Conservation (phyloP, 1,140 invertebrate genomes). For the Pteromalus puparum region DNA sequence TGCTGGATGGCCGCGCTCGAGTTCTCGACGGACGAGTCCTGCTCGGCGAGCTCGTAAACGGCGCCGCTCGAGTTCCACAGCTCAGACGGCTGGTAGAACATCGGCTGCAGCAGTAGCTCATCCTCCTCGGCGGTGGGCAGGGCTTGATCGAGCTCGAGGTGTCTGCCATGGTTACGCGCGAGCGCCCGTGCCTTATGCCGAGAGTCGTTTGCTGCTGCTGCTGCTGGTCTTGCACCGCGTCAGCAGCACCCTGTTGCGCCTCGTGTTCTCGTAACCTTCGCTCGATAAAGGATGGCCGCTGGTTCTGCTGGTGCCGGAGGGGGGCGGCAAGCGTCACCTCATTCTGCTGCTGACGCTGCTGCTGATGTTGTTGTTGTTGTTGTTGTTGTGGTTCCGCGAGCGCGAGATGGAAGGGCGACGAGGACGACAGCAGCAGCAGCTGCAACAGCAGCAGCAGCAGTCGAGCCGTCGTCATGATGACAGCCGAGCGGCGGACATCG, state of each 20-base stretch:
- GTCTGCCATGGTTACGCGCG: constrained; percentile 56
- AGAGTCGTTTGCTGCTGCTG: constrained; percentile 61
- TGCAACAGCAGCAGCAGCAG: constrained; percentile 3
- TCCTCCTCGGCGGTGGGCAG: neutral
- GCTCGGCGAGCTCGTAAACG: constrained; percentile 3
- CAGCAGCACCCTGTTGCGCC: constrained; percentile 18
- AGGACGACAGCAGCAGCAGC: neutral
- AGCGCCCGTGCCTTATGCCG: constrained; percentile 69
- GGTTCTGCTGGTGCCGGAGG: constrained; percentile 67
- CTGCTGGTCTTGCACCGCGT: constrained; percentile 53
- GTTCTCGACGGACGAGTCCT: constrained; percentile 35
- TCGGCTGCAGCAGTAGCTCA: neutral
- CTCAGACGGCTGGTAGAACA: neutral
- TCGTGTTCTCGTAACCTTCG: constrained; percentile 58
- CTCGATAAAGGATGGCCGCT: constrained; percentile 67
- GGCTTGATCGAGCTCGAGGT: constrained; percentile 21
- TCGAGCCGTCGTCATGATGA: neutral
- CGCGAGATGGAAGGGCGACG: neutral
- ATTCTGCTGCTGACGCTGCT: neutral
- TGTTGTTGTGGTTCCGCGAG: neutral
- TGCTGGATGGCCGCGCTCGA: constrained; percentile 40
- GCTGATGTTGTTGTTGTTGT: neutral
- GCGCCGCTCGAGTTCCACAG: constrained; percentile 1
- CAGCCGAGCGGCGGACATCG: neutral
- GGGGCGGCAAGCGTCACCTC: neutral